These are phyloP conservation scores for Chiridota heheva DNA, from an alignment of 35 echinoderm and acorn worm species.

Conservation along the genomic window DNA sequence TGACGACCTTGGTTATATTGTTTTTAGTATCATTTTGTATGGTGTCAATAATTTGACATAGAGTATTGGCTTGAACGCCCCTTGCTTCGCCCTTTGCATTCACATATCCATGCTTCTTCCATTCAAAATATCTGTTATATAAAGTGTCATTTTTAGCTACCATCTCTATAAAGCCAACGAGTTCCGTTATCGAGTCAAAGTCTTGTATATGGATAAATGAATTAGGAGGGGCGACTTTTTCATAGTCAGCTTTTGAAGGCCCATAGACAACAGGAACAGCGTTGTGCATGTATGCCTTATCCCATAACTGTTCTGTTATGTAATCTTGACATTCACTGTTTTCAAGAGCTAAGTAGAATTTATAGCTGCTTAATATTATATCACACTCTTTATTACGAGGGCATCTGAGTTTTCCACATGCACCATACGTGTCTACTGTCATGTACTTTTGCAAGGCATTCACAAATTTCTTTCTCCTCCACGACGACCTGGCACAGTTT, in stretches of 20 bases:
- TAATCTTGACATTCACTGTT: conserved; percentile 57
- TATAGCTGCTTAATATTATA: conserved; percentile 34
- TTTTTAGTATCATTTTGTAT: no score
- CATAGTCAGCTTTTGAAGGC: conserved; percentile 52
- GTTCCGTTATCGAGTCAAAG: conserved; percentile 43
- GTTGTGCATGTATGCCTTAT: conserved; percentile 26
- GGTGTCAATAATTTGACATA: no score
- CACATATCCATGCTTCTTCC: conserved; percentile 21
- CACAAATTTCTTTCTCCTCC: conserved; percentile 22
- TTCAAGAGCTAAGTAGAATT: conserved; percentile 56
- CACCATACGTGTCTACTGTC: conserved; percentile 42
- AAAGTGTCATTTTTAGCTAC: not conserved
- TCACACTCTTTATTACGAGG: conserved; percentile 5
- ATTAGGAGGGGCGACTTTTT: conserved; percentile 46
- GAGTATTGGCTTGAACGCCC: no score
- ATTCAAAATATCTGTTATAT: conserved; percentile 33
- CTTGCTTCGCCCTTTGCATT: no score
- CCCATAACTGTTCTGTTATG: conserved; percentile 73
- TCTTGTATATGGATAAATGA: conserved; percentile 62
- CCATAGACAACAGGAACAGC: conserved; percentile 58
- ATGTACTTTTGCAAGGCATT: not conserved
- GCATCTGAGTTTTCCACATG: conserved; percentile 36
- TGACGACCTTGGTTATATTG: no score
- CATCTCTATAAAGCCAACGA: conserved; percentile 17
- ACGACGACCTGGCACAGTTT: conserved; percentile 20